Base-by-base conservation (phyloP, 2,888 invertebrate species). In the Calliphora vomitoria region DNA sequence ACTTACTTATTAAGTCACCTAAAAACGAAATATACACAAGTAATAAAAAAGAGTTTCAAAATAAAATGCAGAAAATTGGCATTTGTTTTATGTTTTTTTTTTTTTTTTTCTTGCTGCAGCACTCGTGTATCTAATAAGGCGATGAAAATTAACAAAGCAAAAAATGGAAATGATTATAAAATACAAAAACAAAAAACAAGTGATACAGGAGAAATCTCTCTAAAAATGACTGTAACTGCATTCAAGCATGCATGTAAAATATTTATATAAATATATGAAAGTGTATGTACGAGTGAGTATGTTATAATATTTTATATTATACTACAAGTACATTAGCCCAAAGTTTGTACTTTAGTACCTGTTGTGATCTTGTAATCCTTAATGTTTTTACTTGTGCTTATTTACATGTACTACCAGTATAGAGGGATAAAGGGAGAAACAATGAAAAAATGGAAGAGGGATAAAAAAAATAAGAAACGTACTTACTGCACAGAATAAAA, bases 281-380 rank as follows among this genome's bases (percentile, higher is more conserved):
- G 55, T 71, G 18, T 38, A 25, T 47, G 8, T 10, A 20, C 15
- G 11, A n/a, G 8, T 44, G 10, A 11, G 4, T 44, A 13, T 44
- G 11, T 5, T 62, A 38, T 18, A 76, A 66, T 31, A 76, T 78
- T 31, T 78, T 50, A 72, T 78, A 66, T 72, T 58, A 86, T 71
- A 68, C 47, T 55, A 82, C 69, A 82, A 79, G 86, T 82, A 82
- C 62, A 86, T 86, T 86, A 86, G 86, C 82, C 84, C 69, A 82
- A 84, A 80, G 88, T 88, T 86, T 69, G 75, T 82, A 86, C 80
- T 82, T 85, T 84, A 88, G 83, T 78, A 86, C 86, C 86, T 88
- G 82, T 62, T 82, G 80, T 88, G 84, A 82, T 86, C 86, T 88
- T 81, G 85, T 85, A 82, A 88, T 80, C 85, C 82, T 53, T 82